Evolutionary conservation across 2,113 vertebrate genomes (phyloP).

Genomic region (Sylvia atricapilla): DNA sequence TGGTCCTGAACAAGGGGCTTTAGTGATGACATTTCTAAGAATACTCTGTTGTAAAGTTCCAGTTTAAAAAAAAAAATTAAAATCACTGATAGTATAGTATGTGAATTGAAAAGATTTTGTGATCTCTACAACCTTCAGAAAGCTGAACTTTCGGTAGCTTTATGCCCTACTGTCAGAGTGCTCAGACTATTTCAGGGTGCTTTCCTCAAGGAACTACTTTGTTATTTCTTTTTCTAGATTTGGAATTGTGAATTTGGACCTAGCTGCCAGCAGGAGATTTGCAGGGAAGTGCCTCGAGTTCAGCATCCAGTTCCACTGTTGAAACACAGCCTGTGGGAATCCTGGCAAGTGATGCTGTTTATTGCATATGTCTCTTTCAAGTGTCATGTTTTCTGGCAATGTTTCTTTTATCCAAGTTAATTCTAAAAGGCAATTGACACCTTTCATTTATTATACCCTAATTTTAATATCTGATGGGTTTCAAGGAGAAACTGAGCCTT

Average conservation of each 20-base stretch:
- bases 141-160: neutral
- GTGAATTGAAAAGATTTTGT: neutral
- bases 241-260: neutral
- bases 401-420: neutral
- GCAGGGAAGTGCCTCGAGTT: neutral
- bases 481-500: neutral
- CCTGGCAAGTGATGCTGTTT: neutral
- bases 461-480: neutral
- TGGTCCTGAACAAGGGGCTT: neutral
- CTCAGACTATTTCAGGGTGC: neutral
- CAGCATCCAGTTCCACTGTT: rapidly evolving
- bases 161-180: neutral
- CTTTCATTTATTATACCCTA: neutral
- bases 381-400: neutral
- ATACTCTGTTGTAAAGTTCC: neutral
- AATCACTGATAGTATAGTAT: no score
- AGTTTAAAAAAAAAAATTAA: neutral
- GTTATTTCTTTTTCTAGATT: neutral
- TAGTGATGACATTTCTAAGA: neutral
- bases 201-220: neutral
- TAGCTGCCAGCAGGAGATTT: rapidly evolving
- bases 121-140: neutral
- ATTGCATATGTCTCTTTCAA: neutral
- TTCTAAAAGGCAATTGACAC: neutral
- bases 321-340: neutral